Base-by-base conservation (phyloP, 2,888 invertebrate species). In the Pandemis cinnamomeana region DNA sequence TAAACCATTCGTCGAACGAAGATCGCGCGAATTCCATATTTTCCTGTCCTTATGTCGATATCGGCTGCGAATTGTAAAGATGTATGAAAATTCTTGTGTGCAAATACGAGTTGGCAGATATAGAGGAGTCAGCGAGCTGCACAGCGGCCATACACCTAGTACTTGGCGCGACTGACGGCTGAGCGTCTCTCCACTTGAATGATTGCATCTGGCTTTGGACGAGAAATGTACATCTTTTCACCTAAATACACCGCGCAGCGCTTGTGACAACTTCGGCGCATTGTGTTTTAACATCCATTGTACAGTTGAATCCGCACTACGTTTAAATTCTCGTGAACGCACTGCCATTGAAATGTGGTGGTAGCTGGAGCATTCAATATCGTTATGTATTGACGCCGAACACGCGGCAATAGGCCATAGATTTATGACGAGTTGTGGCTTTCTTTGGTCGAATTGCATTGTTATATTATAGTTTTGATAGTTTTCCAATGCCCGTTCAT, bases 161-260 rank as follows among this genome's bases (percentile, higher is more conserved):
- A 5, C 53, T 15, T 10, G 3, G 11, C 27, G 58, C 27, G 62
- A 11, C 48, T 15, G 53, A 44, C 62, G 42, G 41, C 60, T 51
- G 15, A 44, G 64, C 51, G 67, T n/a, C 64, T 46, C 75, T 77
- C 46, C 75, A 71, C 77, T 79, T 77, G 78, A 81, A 79, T 79
- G 79, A 79, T 81, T 80, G 71, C 77, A 78, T 76, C 77, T 74
- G 63, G 72, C 66, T 75, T 69, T 74, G 72, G 67, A 77, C 71
- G 75, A 79, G 75, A 79, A 78, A 77, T 77, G 78, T 80, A 77
- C 75, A 78, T 79, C 78, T 80, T 81, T 79, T 76, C 71, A 77
- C 70, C 75, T 36, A 36, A 36, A 36, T 36, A 53, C 51, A 46
- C 51, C n/a, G 41, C 58, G 41, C 55, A 48, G 68, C 13, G 58